Evolutionary conservation across 92 coral and sea anemone species (phyloP).

Genomic region (Epizoanthus illoricatus): DNA sequence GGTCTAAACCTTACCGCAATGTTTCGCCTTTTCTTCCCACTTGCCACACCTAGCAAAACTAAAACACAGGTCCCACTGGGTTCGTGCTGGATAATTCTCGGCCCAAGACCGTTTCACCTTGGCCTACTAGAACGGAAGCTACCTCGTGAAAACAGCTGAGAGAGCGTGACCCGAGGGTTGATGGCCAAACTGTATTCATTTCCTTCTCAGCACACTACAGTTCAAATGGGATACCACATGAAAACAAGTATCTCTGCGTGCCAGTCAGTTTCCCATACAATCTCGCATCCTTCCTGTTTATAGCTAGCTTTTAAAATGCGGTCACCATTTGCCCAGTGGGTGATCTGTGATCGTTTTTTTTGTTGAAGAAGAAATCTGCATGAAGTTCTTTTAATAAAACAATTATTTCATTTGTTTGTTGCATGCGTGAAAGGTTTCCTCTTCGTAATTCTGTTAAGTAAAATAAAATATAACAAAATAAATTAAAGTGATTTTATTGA

Average conservation of each 20-base stretch:
- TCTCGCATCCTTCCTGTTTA: slow-evolving; percentile 23
- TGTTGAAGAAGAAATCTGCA: slow-evolving; percentile 8
- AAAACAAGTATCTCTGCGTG: slow-evolving; percentile 13
- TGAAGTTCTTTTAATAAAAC: not conserved
- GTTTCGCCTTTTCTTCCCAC: not conserved
- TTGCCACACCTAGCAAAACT: not conserved
- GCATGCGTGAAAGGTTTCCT: slow-evolving; percentile 7
- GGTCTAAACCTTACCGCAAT: not conserved
- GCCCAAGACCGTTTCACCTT: slow-evolving; percentile 13
- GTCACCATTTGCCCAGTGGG: slow-evolving; percentile 13
- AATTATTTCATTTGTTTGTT: slow-evolving; percentile 6
- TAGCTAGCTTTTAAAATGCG: not conserved
- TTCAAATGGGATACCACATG: slow-evolving; percentile 28
- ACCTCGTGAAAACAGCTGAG: too few species aligned
- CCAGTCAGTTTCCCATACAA: slow-evolving; percentile 2
- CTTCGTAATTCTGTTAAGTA: not conserved
- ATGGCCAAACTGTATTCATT: not conserved
- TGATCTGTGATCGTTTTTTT: not conserved
- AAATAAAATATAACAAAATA: not conserved
- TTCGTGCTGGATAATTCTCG: not conserved
- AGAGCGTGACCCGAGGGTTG: slow-evolving; percentile 1
- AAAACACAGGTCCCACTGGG: not conserved
- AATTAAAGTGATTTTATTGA: not conserved
- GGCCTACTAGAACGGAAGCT: slow-evolving; percentile 25
- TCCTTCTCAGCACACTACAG: not conserved